Conservation (phyloP, 2,888 invertebrate genomes). For the Ptycholaimellus sp. region DNA sequence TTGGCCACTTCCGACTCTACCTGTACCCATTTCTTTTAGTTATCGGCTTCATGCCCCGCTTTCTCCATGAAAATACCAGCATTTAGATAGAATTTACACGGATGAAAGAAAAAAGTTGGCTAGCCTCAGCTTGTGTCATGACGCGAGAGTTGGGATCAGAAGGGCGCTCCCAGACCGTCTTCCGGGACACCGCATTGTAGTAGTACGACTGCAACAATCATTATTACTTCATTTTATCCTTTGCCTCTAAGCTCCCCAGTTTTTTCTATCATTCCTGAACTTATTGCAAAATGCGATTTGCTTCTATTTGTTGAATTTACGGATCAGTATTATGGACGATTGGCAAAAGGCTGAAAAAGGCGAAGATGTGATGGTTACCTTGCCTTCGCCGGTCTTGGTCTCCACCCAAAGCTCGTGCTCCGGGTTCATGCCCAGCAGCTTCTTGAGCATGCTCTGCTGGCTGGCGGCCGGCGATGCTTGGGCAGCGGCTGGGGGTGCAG, state of each 20-base stretch:
- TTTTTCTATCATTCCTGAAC: too few species aligned
- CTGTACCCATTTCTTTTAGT: too few species aligned
- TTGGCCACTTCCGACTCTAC: too few species aligned
- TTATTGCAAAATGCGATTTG: too few species aligned
- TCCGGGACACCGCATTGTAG: constrained; percentile 75
- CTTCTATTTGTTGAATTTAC: too few species aligned
- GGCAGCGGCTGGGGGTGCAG: background rate
- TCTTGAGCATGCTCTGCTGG: constrained; percentile 1
- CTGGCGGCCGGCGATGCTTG: background rate
- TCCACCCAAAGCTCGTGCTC: constrained; percentile 62
- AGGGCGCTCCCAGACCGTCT: constrained; percentile 89
- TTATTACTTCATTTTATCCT: too few species aligned
- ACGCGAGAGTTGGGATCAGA: constrained; percentile 37
- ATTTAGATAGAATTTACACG: too few species aligned
- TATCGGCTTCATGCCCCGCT: too few species aligned
- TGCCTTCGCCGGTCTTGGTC: constrained; percentile 76
- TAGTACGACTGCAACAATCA: constrained; percentile 42
- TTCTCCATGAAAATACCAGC: too few species aligned
- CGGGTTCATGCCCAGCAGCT: constrained; percentile 11
- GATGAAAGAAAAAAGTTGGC: too few species aligned
- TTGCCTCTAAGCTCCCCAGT: too few species aligned
- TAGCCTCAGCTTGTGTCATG: constrained; percentile 31
- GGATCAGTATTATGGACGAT: too few species aligned
- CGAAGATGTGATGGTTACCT: constrained; percentile 30
- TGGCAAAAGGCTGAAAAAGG: background rate